phyloP scores from a whole-genome alignment of 2,113 vertebrate species.

The Pampusana beccarii region DNA sequence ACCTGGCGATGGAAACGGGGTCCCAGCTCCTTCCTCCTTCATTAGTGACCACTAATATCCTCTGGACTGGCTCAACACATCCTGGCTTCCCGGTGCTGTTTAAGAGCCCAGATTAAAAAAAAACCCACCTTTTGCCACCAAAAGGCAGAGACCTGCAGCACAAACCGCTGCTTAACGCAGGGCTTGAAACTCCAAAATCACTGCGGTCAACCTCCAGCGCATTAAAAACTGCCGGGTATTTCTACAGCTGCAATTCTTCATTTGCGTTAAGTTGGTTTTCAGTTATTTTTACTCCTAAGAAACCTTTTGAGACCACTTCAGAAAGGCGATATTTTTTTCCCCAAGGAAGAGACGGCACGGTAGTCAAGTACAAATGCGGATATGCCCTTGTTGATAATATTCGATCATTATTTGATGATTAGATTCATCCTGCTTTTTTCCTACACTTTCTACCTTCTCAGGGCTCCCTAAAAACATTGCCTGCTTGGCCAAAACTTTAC shows the following conservation, averaged over 20 bases:
- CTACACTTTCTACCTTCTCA: not conserved
- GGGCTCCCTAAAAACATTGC: not conserved
- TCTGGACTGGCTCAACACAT: not conserved
- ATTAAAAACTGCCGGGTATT: not conserved
- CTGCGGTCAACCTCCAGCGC: fast-evolving
- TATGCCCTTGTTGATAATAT: not conserved
- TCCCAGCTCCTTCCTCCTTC: not conserved
- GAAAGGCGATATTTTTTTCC: not conserved
- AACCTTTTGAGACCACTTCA: not conserved
- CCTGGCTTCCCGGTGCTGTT: not conserved
- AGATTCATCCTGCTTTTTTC: not conserved
- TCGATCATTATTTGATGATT: not conserved
- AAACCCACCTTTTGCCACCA: not conserved
- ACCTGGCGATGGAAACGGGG: not conserved
- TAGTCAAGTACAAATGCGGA: fast-evolving
- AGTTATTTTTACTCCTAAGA: not conserved
- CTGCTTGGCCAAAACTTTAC: not conserved
- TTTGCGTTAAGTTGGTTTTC: not conserved
- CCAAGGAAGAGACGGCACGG: not conserved
- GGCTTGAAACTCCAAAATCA: not conserved
- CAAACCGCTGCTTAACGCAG: not conserved
- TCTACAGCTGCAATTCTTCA: not conserved
- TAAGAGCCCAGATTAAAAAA: not conserved
- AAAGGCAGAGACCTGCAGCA: not conserved
- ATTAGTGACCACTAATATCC: fast-evolving